phyloP scores from a whole-genome alignment of 2,113 vertebrate species.

The Myrmecophaga tridactyla region DNA sequence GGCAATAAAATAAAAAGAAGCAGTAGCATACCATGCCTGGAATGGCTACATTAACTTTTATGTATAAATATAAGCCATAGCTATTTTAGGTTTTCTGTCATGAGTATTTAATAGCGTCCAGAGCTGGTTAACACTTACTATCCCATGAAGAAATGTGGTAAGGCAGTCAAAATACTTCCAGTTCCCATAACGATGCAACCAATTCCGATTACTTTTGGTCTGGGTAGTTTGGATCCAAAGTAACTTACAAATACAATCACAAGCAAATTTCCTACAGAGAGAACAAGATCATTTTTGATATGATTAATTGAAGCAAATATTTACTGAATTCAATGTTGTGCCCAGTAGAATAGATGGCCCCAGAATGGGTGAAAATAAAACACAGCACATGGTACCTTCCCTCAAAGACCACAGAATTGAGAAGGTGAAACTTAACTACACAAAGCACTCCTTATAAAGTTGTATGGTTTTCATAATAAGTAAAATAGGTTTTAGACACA shows the following conservation, averaged over 20 bases:
- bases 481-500: neutral
- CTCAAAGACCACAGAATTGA: neutral
- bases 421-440: neutral
- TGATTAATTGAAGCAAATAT: neutral
- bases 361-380: neutral
- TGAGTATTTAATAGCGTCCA: neutral
- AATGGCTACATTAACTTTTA: neutral
- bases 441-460: neutral
- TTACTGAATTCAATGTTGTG: neutral
- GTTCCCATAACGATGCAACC: conserved; percentile 90
- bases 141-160: conserved; percentile 98
- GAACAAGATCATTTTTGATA: conserved; percentile 7
- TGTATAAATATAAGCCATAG: neutral
- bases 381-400: neutral
- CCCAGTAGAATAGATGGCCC: neutral
- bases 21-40: neutral
- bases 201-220: conserved; percentile 89
- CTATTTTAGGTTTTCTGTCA: neutral
- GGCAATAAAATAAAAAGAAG: neutral
- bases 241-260: conserved; percentile 93
- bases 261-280: conserved; percentile 90
- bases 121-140: conserved; percentile 84
- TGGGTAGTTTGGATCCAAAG: conserved; percentile 92
- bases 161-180: conserved; percentile 87
- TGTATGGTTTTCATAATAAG: neutral